Conservation (phyloP, 2,888 invertebrate genomes). For the Aphelenchoides bicaudatus region DNA sequence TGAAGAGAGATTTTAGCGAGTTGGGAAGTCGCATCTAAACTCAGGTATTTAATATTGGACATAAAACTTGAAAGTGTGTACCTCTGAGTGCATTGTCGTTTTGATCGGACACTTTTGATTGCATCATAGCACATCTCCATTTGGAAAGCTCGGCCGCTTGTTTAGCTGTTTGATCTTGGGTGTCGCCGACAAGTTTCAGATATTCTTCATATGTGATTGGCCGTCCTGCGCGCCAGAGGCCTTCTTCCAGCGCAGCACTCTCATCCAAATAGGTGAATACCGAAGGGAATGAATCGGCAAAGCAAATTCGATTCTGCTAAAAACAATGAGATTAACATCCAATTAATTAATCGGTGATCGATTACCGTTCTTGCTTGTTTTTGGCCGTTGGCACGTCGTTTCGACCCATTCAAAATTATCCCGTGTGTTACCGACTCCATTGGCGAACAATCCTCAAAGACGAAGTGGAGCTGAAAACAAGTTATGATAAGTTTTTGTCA, state of each 20-base stretch:
- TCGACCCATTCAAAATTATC: background rate
- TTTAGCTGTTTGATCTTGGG: background rate
- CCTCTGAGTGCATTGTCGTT: background rate
- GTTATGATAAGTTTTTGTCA: no score
- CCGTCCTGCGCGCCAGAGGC: constrained; percentile 25
- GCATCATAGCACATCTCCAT: constrained; percentile 2
- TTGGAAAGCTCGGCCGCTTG: background rate
- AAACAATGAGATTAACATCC: background rate
- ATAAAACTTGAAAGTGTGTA: background rate
- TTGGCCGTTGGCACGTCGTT: constrained; percentile 1
- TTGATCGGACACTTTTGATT: background rate
- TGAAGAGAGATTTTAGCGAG: background rate
- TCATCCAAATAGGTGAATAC: constrained; percentile 39
- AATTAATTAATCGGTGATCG: background rate
- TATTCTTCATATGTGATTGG: constrained; percentile 21
- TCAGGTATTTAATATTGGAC: no score
- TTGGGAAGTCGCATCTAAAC: constrained; percentile 3
- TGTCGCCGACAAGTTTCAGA: background rate
- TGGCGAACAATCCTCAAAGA: constrained; percentile 1
- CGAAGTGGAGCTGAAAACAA: constrained; percentile 10
- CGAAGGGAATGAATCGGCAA: constrained; percentile 27
- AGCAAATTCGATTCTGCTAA: constrained; percentile 30
- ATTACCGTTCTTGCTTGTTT: background rate
- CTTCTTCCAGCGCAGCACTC: constrained; percentile 19
- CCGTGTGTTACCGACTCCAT: background rate